Conservation (phyloP, 1,140 invertebrate genomes). For the Aradophagus sp. region DNA sequence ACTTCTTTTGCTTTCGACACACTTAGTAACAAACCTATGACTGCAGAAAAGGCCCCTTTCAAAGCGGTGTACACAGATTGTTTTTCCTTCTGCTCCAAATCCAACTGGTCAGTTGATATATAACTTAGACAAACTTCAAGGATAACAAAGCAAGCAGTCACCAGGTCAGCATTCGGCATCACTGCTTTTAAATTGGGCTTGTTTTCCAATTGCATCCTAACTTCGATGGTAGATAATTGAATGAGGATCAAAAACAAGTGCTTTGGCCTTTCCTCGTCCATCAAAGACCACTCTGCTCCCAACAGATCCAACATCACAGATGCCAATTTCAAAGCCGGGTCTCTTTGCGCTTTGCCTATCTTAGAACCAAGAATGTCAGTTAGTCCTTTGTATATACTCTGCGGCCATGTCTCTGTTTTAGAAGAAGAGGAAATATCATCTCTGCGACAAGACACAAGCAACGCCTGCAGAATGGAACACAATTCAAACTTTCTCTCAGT, state of each 20-base stretch:
- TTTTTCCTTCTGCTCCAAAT: constrained; percentile 91
- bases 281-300: constrained; percentile 88
- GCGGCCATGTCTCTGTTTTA: constrained; percentile 84
- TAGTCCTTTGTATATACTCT: constrained; percentile 84
- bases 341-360: constrained; percentile 89
- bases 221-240: constrained; percentile 91
- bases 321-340: constrained; percentile 88
- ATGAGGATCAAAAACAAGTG: constrained; percentile 88
- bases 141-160: constrained; percentile 88
- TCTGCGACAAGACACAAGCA: constrained; percentile 83
- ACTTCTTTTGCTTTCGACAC: constrained; percentile 83
- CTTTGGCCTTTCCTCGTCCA: constrained; percentile 85
- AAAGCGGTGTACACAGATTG: constrained; percentile 92
- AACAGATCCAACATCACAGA: constrained; percentile 86
- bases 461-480: constrained; percentile 82
- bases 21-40: constrained; percentile 83
- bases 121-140: constrained; percentile 88
- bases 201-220: constrained; percentile 93
- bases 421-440: constrained; percentile 78
- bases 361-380: constrained; percentile 89
- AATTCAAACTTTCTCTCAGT: constrained; percentile 91
- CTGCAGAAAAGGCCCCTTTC: constrained; percentile 90
- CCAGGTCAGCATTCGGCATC: constrained; percentile 82
- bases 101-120: constrained; percentile 86
- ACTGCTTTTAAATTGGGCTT: constrained; percentile 84